These are phyloP conservation scores for Acrocyrtus sp. DNA, from an alignment of 2,888 invertebrate species.

Conservation along the genomic window DNA sequence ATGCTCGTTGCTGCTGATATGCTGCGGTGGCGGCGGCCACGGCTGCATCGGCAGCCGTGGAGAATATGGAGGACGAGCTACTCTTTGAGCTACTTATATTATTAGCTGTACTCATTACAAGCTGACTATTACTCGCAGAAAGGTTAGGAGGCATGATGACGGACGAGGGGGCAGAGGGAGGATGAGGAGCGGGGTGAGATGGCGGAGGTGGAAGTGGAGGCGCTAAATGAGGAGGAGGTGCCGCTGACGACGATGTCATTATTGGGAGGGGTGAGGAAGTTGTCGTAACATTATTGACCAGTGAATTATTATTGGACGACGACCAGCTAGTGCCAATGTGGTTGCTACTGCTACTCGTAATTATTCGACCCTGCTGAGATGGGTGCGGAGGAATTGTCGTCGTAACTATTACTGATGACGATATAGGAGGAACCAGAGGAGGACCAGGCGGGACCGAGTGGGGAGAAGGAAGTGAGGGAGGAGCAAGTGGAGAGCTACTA, in stretches of 20 bases:
- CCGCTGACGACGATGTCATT: conserved; percentile 27
- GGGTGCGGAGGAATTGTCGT: conserved; percentile 47
- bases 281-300: conserved; percentile 44
- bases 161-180: conserved; percentile 38
- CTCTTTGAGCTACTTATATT: conserved; percentile 29
- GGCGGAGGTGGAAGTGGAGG: conserved; percentile 25
- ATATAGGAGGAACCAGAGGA: conserved; percentile 26
- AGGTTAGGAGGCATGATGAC: conserved; percentile 46
- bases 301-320: conserved; percentile 35
- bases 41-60: conserved; percentile 26
- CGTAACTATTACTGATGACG: conserved; percentile 34
- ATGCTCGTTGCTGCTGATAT: conserved; percentile 11
- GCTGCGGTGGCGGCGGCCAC: conserved; percentile 18
- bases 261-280: conserved; percentile 45
- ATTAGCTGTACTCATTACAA: conserved; percentile 45
- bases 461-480: conserved; percentile 38
- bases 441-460: conserved; percentile 20
- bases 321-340: conserved; percentile 53
- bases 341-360: conserved; percentile 54
- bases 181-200: conserved; percentile 27
- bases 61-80: conserved; percentile 13
- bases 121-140: conserved; percentile 53
- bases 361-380: conserved; percentile 48
- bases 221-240: conserved; percentile 43
- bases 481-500: conserved; percentile 49